These are phyloP conservation scores for Zelostemma sp. DNA, from an alignment of 1,140 invertebrate species.

Conservation along the genomic window DNA sequence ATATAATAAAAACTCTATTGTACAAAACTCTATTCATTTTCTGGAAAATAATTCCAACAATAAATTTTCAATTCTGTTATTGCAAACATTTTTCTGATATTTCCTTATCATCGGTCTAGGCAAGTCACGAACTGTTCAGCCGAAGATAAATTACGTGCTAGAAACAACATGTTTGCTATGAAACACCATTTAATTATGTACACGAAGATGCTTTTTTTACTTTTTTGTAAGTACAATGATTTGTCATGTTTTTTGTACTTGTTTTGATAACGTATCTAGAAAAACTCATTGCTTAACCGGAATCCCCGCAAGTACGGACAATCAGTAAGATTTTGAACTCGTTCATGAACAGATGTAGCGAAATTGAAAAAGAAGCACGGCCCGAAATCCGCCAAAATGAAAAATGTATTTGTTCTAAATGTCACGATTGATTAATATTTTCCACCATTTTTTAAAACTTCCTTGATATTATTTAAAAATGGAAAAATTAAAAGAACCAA, in stretches of 20 bases:
- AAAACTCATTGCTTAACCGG: not conserved
- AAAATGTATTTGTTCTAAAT: too few relatives aligned
- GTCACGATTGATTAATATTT: not conserved
- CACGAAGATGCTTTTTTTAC: not conserved
- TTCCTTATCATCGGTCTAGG: too few relatives aligned
- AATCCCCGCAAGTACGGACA: not conserved
- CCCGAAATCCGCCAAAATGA: too few relatives aligned
- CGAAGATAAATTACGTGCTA: not conserved
- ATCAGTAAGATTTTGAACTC: not conserved
- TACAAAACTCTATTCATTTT: too few relatives aligned
- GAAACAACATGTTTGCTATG: not conserved
- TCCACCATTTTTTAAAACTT: not conserved
- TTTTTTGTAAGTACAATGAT: not conserved
- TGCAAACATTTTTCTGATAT: too few relatives aligned
- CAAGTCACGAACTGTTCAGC: too few relatives aligned
- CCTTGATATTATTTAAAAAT: not conserved
- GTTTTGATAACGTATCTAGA: not conserved
- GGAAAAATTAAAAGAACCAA: too few relatives aligned
- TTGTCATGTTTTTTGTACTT: not conserved
- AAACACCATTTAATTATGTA: not conserved
- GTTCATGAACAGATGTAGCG: not conserved
- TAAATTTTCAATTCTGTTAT: too few relatives aligned
- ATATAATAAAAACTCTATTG: too few relatives aligned
- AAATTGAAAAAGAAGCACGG: too few relatives aligned
- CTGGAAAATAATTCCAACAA: too few relatives aligned